Evolutionary conservation across 1,140 invertebrate genomes (phyloP).

Genomic region (Microplitis demolitor): DNA sequence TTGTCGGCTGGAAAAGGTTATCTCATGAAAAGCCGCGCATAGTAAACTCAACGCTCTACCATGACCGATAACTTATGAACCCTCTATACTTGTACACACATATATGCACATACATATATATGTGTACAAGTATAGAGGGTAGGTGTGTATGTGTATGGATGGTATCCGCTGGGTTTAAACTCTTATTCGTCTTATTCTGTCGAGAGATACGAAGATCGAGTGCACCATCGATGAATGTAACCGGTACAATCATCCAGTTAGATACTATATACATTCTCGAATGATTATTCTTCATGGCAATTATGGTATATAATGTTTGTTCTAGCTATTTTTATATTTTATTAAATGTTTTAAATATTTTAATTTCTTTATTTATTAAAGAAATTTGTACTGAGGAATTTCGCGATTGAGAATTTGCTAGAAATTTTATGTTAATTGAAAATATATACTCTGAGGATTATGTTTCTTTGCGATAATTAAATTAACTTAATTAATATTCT

Average conservation of each 20-base stretch:
- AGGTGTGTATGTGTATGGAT: too few species aligned
- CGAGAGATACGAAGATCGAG: neutral
- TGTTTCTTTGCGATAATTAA: too few species aligned
- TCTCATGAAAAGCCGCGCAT: constrained; percentile 45
- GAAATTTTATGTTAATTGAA: too few species aligned
- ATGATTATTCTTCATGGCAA: too few species aligned
- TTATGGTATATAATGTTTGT: too few species aligned
- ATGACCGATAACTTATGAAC: constrained; percentile 45
- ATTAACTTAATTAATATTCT: too few species aligned
- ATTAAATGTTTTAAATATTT: too few species aligned
- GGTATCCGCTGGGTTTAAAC: neutral
- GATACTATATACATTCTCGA: neutral
- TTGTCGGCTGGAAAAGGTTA: constrained; percentile 55
- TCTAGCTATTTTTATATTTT: too few species aligned
- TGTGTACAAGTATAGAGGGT: neutral
- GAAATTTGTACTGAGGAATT: too few species aligned
- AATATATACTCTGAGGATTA: too few species aligned
- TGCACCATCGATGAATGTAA: neutral
- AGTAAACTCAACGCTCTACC: constrained; percentile 42
- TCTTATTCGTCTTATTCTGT: constrained; percentile 26
- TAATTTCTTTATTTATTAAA: too few species aligned
- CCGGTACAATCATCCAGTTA: neutral
- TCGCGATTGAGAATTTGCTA: too few species aligned
- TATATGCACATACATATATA: neutral
- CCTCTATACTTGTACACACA: neutral